These are phyloP conservation scores for Elaphurus davidianus DNA, from an alignment of 2,113 vertebrate genomes.

Conservation along the genomic window DNA sequence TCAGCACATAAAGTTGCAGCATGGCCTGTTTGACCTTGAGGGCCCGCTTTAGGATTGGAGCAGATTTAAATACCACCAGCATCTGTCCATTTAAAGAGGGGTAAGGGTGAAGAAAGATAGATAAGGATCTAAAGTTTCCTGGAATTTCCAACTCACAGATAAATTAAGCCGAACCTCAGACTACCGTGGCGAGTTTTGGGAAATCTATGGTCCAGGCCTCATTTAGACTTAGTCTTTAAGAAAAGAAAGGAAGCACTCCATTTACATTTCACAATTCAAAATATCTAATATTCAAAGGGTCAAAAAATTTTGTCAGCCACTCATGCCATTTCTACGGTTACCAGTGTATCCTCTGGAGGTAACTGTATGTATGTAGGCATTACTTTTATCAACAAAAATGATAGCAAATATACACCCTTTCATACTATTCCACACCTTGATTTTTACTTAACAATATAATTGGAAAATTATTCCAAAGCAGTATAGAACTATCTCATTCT, in stretches of 20 bases:
- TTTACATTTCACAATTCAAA: not conserved
- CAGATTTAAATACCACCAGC: conserved; percentile 98
- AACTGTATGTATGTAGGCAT: not conserved
- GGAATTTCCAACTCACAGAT: not conserved
- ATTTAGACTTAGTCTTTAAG: not conserved
- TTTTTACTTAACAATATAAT: conserved; percentile 9
- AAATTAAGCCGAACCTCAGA: not conserved
- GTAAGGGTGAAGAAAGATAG: not conserved
- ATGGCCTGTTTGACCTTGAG: conserved; percentile 98
- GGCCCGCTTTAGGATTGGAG: conserved; percentile 95
- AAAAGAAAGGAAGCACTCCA: not conserved
- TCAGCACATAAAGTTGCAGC: conserved; percentile 97
- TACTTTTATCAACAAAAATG: conserved; percentile 11
- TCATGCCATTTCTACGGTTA: not conserved
- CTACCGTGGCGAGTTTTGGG: not conserved
- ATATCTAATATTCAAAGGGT: not conserved
- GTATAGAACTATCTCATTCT: not conserved
- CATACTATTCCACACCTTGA: not conserved
- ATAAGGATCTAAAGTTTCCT: not conserved
- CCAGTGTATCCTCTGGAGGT: not conserved
- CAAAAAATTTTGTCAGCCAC: not conserved
- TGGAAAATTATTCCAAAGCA: conserved; percentile 17
- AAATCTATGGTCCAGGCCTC: not conserved
- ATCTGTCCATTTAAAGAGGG: conserved; percentile 81
- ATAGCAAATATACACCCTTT: not conserved